Evolutionary conservation across 2,888 invertebrate genomes (phyloP), one percentile per base, ranked within the genome.

Genomic region (Drosophila birchii): DNA sequence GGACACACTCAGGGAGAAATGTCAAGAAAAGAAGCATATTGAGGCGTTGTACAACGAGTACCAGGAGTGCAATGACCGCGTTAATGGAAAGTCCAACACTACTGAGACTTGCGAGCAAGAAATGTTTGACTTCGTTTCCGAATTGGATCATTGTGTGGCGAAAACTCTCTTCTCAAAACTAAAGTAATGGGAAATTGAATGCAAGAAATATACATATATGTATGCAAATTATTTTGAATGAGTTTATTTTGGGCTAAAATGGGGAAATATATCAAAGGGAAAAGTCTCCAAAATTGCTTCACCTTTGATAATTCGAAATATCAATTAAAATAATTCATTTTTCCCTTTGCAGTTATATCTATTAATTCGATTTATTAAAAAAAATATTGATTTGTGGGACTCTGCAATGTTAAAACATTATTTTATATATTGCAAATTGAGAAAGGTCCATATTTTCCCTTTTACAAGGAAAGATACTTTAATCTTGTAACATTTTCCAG

Each of bases 41-140:
- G 92, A 94, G 73, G 93, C 93, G 59, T 90, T 95, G 34, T 95
- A 95, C 90, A 94, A 94, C 34, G 96, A 95, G 92, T 95, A 96
- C 76, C 95, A 96, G 79, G 94, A 95, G 55, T 99, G 99, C 93
- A 98, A 96, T 85, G 95, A 96, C 80, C 95, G 99, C 56, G 99
- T 99, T 0, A 96, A 95, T 90, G 96, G 97, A 57, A 94, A 95
- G 76, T 94, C 95, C 20, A 94, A 96, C 81, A 99, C 99, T 1
- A 93, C 96, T 0, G 99, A 99, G 93, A 97, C 95, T 3, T 99
- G 99, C 90, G 93, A 95, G 55, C 98, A 99, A 92, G 99, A 99
- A 93, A 94, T 99, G 34, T 94, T 97, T 79, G 99, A 99, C 93
- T 97, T 96, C 89, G 93, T 99, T 39, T 96, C 97, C 90, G 96